A percentile compares a stretch with the other conserved stretches of the same genome.
Conservation (phyloP, 1,140 invertebrate species). For the Formica exsecta region DNA sequence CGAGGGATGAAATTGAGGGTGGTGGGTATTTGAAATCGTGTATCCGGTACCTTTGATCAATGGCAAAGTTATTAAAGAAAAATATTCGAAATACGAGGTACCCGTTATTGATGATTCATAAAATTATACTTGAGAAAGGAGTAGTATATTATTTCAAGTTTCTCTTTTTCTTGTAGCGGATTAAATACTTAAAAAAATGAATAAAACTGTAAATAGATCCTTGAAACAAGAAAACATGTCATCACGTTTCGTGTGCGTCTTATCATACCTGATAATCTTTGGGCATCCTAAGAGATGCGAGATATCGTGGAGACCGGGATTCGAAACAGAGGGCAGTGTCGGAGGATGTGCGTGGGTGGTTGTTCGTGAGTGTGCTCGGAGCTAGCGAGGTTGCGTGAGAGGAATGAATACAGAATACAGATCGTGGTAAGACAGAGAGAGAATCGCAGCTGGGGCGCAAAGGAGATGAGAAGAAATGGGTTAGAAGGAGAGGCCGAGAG, state of each 20-base stretch:
- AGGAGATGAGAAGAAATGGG: conserved; percentile 25
- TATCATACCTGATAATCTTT: neutral
- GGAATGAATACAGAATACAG: conserved; percentile 12
- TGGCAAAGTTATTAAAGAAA: neutral
- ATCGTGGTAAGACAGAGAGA: conserved; percentile 12
- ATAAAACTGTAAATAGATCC: neutral
- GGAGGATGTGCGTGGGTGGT: conserved; percentile 7
- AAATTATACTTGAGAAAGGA: neutral
- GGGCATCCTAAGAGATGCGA: neutral
- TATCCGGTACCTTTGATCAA: neutral
- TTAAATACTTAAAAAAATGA: neutral
- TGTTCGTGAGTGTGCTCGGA: conserved; percentile 11
- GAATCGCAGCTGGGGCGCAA: neutral
- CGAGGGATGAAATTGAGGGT: conserved; percentile 24
- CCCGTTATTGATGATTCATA: neutral
- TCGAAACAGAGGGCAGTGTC: conserved; percentile 62
- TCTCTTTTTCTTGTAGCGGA: neutral
- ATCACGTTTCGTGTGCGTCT: neutral
- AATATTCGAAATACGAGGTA: neutral
- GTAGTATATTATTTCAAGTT: neutral
- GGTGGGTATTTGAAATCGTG: neutral
- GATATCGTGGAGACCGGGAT: neutral
- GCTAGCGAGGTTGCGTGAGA: conserved; percentile 4
- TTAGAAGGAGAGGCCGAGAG: conserved; percentile 11
- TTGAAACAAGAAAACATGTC: neutral